Base-by-base conservation (phyloP, 1,140 invertebrate genomes). In the Halotydeus destructor region DNA sequence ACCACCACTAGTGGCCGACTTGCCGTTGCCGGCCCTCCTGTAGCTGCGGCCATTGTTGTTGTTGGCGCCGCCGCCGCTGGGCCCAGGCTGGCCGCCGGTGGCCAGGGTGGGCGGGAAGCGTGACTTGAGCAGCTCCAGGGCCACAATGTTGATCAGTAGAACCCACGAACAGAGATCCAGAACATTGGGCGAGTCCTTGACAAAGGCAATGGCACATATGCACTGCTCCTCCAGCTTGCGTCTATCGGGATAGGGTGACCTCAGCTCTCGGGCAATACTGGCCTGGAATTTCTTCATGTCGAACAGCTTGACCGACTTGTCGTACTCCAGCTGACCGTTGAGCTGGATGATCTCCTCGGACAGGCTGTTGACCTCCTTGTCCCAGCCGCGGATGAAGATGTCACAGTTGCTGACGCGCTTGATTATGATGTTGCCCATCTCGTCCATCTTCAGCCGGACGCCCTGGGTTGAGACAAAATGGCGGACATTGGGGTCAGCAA, bases 261-360 rank as follows among this genome's bases (percentile, higher is more conserved):
- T 27, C 21, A 45, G 6, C 63, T 93, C 85, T 38, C 81, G 70
- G 51, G 74, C 78, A 34, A 93, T 75, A 61, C 88, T 89, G 47
- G 76, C 75, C 65, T 88, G 80, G 36, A 47, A 46, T 60, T 88
- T 89, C 61, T 83, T 84, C 81, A 93, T 91, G 61, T 94, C 86
- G 64, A 94, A 94, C 43, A 91, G 60, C 78, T 88, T 85, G 60
- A 84, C 76, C 54, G 83, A 81, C 65, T 88, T 89, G 55, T 88
- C 81, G 52, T 74, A 70, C 64, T 89, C 84, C 45, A 91, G 64
- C 42, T 76, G 74, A 53, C 78, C 78, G 56, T 82, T 77, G 53
- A 83, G 67, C 59, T 82, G 81, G 45, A 84, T 61, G 43, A 86
- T 76, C 57, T 89, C 83, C 50, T 75, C 72, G 47, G 80, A 79